These are phyloP conservation scores for Glaucidium brasilianum DNA, from an alignment of 2,113 vertebrate genomes.

Conservation along the genomic window DNA sequence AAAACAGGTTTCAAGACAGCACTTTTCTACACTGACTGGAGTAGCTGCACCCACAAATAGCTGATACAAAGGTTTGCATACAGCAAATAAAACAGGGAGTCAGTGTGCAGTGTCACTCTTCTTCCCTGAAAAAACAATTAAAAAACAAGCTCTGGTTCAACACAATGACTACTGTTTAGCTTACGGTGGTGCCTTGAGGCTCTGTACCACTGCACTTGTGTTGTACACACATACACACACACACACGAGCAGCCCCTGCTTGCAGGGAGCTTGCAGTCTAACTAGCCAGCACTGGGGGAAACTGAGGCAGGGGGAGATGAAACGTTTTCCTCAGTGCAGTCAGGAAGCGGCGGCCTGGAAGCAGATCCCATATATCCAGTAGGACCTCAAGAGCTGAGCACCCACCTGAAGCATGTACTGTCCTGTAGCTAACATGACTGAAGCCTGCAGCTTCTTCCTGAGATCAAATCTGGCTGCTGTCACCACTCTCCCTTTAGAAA, in stretches of 20 bases:
- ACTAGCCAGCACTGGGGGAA: not conserved
- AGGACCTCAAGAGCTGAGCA: not conserved
- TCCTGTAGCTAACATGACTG: not conserved
- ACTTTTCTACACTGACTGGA: not conserved
- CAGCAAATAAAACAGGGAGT: not conserved
- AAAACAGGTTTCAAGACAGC: not conserved
- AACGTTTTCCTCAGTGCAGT: not conserved
- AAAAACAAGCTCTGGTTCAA: not conserved
- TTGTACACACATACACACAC: not conserved
- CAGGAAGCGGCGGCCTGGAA: not conserved
- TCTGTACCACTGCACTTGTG: not conserved
- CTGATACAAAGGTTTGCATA: not conserved
- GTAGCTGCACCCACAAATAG: fast-evolving
- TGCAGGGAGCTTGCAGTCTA: not conserved
- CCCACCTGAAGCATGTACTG: not conserved
- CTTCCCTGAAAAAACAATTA: not conserved
- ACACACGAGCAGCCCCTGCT: not conserved
- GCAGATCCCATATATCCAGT: not conserved
- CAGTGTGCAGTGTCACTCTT: not conserved
- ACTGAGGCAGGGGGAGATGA: not conserved
- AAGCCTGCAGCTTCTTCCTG: not conserved
- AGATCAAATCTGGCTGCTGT: not conserved
- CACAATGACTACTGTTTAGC: not conserved
- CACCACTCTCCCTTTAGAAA: not conserved
- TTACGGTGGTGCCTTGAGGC: not conserved